Evolutionary conservation across 2,797 vertebrate species (phyloP).

Genomic region (Microctenopoma stevenorrisi): DNA sequence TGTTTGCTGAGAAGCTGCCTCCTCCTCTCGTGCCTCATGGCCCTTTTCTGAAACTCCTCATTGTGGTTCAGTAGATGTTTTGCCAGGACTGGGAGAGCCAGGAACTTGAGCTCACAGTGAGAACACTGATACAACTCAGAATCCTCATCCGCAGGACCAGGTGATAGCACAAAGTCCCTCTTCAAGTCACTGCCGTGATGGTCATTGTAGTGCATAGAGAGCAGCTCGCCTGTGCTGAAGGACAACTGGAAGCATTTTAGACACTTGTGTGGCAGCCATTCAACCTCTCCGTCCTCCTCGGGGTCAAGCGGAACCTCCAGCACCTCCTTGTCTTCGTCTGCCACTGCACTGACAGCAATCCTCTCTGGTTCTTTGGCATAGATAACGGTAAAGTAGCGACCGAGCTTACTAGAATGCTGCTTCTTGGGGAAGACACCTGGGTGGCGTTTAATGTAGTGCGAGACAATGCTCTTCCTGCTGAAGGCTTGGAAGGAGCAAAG

Average conservation of each 20-base stretch:
- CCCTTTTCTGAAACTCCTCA: conserved; percentile 96
- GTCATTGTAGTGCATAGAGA: conserved; percentile 98
- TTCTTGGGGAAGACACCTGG: conserved; percentile 98
- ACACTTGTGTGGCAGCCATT: conserved; percentile 96
- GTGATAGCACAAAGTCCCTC: conserved; percentile 92
- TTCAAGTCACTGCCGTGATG: conserved; percentile 94
- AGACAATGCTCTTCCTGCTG: conserved; percentile 98
- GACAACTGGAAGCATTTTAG: conserved; percentile 95
- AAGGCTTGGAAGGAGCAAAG: conserved; percentile 97
- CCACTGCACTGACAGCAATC: conserved; percentile 43
- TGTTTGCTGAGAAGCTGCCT: conserved; percentile 94
- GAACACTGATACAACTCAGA: conserved; percentile 92
- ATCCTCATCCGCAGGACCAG: conserved; percentile 82
- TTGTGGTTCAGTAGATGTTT: conserved; percentile 93
- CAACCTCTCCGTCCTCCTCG: conserved; percentile 84
- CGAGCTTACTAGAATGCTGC: conserved; percentile 94
- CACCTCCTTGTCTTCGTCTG: conserved; percentile 75
- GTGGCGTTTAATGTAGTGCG: conserved; percentile 99
- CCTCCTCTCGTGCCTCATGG: conserved; percentile 91
- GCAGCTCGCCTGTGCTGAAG: conserved; percentile 90
- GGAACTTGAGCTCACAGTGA: conserved; percentile 93
- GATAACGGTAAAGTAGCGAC: conserved; percentile 95
- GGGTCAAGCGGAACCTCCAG: conserved; percentile 85
- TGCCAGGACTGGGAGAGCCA: conserved; percentile 88
- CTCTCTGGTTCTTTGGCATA: conserved; percentile 93